Evolutionary conservation across 2,888 invertebrate species (phyloP).

Genomic region (Rhingia rostrata): DNA sequence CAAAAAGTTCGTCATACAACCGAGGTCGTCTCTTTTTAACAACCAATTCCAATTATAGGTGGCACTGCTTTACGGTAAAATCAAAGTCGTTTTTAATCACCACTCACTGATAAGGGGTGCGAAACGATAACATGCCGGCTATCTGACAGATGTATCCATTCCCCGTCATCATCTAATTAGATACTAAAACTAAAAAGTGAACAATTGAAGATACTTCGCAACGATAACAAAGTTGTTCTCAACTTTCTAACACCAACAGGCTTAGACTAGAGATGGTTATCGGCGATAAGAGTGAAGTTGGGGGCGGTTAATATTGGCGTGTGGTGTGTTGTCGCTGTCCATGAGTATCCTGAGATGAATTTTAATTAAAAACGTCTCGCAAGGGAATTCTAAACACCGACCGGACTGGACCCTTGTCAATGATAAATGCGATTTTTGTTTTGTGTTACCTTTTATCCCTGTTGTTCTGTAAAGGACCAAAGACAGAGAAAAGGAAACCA

Average conservation of each 20-base stretch:
- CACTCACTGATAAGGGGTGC: not conserved
- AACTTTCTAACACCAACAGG: conserved; percentile 8
- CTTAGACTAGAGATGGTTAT: not conserved
- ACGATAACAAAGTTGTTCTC: conserved; percentile 38
- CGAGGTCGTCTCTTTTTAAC: not conserved
- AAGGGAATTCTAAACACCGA: conserved; percentile 15
- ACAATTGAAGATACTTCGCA: conserved; percentile 35
- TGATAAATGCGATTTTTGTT: not conserved
- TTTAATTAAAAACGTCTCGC: conserved; percentile 51
- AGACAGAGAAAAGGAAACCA: conserved; percentile 2
- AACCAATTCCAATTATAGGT: conserved; percentile 10
- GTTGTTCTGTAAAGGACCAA: conserved; percentile 26
- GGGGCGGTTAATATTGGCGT: not conserved
- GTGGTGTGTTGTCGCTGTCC: conserved; percentile 10
- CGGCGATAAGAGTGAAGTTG: conserved; percentile 13
- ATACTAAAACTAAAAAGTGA: conserved; percentile 51
- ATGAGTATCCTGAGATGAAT: conserved; percentile 33
- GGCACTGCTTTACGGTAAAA: not conserved
- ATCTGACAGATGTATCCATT: conserved; percentile 53
- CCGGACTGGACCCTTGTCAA: conserved; percentile 16
- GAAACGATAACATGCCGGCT: not conserved
- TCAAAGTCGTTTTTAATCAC: conserved; percentile 18
- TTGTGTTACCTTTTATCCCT: conserved; percentile 42
- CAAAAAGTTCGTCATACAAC: not conserved
- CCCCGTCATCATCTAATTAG: conserved; percentile 38